Evolutionary conservation across 2,888 invertebrate genomes (phyloP), one percentile per base, ranked within the genome.

Genomic region (Trachelus stipa): DNA sequence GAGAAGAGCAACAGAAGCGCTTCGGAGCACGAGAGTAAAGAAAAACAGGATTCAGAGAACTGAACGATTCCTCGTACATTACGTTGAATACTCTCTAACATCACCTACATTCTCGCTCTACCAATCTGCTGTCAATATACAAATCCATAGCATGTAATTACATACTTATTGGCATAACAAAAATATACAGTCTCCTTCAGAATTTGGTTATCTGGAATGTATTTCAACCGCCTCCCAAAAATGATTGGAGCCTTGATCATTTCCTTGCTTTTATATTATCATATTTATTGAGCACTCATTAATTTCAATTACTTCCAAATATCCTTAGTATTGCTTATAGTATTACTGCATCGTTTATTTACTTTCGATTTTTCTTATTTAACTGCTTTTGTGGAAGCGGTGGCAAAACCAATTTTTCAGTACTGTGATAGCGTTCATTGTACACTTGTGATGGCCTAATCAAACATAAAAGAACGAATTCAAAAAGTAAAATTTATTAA

Each of bases 31-130:
- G 86, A 86, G 69, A 84, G 79, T 78, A 86, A 86, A 77, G 86
- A 86, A 73, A 86, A 85, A 76, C 69, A 80, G n/a, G 88, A 88
- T 75, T 85, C 86, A 37, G 88, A 88, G 76, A 87, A 85, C 83
- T 88, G 79, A 85, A 37, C 6, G 11, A 12, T 34, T 77, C 11
- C 15, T 23, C 69, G n/a, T 69, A 34, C 4, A 35, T 4, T 56
- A 56, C 23, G 9, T 56, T 56, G 9, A 23, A 56, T 56, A 23
- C 23, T 56, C 23, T 56, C 56, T 56, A 23, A 56, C 2, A 0
- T 31, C 31, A 69, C 23, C 35, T 56, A 15, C 31, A 56, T 40
- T 35, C 69, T 23, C 56, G 56, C 56, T 56, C 23, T 23, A 23
- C 37, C 33, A 30, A 68, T 69, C 31, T 0, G 31, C 34, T 71